These are phyloP conservation scores for Poicephalus gulielmi DNA, from an alignment of 2,113 vertebrate species.

Conservation along the genomic window DNA sequence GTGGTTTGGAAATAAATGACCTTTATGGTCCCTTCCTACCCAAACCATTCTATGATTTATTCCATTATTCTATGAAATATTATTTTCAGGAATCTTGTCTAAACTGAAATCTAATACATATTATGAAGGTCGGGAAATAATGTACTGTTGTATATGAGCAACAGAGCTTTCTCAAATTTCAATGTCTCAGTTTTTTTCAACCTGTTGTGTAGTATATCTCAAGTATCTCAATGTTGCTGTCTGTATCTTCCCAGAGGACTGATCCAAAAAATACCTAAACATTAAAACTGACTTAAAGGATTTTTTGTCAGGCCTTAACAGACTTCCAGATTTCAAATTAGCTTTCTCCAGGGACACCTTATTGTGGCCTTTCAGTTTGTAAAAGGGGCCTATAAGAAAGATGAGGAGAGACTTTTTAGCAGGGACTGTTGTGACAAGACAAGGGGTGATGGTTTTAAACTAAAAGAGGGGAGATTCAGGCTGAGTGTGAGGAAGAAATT, in stretches of 20 bases:
- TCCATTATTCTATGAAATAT: background rate
- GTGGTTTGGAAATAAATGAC: background rate
- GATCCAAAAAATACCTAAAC: background rate
- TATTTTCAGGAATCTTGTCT: background rate
- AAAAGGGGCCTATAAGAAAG: background rate
- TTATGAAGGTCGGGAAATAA: background rate
- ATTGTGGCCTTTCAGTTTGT: background rate
- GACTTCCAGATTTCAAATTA: background rate
- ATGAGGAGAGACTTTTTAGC: background rate
- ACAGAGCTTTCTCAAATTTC: background rate
- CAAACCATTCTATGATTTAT: background rate
- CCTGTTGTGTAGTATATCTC: fast-evolving
- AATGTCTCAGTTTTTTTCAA: background rate
- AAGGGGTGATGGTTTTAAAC: background rate
- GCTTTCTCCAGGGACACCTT: background rate
- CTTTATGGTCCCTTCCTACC: background rate
- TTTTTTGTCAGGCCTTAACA: background rate
- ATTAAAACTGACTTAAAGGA: background rate
- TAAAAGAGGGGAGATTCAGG: background rate
- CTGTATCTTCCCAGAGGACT: background rate
- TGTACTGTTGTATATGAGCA: background rate
- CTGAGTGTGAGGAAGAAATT: background rate
- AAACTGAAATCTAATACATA: background rate
- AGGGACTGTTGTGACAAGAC: background rate
- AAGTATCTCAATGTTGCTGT: background rate